phyloP scores from a whole-genome alignment of 2,113 vertebrate genomes.

The Brachirus orientalis region DNA sequence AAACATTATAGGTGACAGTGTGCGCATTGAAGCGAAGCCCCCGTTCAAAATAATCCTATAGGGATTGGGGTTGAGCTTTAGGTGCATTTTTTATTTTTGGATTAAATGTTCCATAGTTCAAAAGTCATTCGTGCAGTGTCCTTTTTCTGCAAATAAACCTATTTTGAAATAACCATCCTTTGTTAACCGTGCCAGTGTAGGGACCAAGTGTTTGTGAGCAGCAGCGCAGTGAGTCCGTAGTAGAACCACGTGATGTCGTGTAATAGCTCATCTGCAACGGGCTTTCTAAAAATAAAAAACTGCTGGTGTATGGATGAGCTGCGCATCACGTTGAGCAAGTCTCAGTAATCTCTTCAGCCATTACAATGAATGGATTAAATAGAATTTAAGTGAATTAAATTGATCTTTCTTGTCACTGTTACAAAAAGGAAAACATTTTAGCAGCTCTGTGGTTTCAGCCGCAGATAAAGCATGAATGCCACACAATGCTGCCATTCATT shows the following conservation, averaged over 20 bases:
- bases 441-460: no score
- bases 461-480: no score
- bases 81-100: no score
- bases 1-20: no score
- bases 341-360: background rate
- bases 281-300: conserved; percentile 72
- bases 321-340: conserved; percentile 25
- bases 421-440: background rate
- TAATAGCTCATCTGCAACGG: conserved; percentile 32
- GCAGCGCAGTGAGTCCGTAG: conserved; percentile 23
- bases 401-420: background rate
- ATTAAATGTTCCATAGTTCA: no score
- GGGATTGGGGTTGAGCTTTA: no score
- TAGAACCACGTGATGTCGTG: conserved; percentile 52
- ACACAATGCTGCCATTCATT: background rate
- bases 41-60: no score
- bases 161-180: no score
- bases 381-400: background rate
- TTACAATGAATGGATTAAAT: no score
- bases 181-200: background rate
- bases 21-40: no score
- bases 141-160: no score
- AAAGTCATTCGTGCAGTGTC: no score
- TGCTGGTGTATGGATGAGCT: conserved; percentile 55
- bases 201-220: background rate